Conservation (phyloP, 2,113 vertebrate genomes). For the Hydrochoerus hydrochaeris region DNA sequence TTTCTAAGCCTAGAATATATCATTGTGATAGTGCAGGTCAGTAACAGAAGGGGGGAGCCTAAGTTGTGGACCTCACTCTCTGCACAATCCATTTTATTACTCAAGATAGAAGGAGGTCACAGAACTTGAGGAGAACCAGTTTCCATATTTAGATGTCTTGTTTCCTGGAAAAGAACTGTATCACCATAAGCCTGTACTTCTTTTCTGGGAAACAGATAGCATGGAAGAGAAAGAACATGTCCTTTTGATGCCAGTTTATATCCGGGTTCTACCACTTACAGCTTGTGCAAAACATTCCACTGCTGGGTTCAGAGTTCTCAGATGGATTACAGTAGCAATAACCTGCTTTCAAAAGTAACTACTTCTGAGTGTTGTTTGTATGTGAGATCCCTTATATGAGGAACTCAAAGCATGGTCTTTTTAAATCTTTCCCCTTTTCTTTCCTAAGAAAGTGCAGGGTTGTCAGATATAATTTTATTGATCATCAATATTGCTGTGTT, state of each 20-base stretch:
- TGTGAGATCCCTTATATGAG: background rate
- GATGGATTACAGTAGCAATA: background rate
- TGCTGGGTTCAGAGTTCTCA: background rate
- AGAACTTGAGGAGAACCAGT: background rate
- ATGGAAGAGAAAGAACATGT: background rate
- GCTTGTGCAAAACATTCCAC: background rate
- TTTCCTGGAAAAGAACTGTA: conserved; percentile 54
- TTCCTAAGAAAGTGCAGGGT: background rate
- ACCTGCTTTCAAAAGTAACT: conserved; percentile 1
- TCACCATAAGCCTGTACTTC: background rate
- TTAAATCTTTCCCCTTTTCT: background rate
- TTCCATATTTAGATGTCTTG: conserved; percentile 41
- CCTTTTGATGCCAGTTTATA: background rate
- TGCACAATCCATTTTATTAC: background rate
- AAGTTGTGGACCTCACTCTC: background rate
- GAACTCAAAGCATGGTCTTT: background rate
- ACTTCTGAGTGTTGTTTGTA: background rate
- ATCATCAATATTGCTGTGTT: background rate
- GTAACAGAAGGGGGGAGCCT: background rate
- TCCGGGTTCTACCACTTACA: background rate
- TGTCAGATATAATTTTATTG: background rate
- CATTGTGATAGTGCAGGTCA: background rate
- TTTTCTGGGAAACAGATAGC: conserved; percentile 55
- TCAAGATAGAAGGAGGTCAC: background rate
- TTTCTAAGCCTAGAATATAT: background rate